These are phyloP conservation scores for Adela reaumurella DNA, from an alignment of 2,888 invertebrate genomes.

Conservation along the genomic window DNA sequence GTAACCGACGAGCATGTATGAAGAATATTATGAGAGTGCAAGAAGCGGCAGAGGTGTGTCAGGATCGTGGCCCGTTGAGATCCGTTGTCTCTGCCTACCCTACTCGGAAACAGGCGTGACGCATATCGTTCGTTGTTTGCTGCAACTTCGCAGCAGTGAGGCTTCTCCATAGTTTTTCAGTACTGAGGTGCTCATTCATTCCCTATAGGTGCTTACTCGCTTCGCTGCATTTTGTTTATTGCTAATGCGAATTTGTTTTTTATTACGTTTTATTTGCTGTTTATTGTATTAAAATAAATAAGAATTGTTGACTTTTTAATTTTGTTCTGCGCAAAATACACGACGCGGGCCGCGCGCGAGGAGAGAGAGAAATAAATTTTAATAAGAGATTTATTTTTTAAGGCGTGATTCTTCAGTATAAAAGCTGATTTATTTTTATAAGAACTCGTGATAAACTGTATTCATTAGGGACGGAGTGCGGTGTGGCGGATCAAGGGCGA, in stretches of 20 bases:
- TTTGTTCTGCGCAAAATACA: conserved; percentile 52
- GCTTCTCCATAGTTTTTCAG: background rate
- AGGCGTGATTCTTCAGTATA: conserved; percentile 58
- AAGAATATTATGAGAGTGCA: too few relatives aligned
- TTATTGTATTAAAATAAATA: conserved; percentile 59
- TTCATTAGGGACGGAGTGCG: conserved; percentile 53
- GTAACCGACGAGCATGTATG: too few relatives aligned
- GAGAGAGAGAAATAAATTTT: conserved; percentile 57
- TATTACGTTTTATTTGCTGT: conserved; percentile 57
- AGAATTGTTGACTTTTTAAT: conserved; percentile 56
- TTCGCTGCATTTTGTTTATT: conserved; percentile 49
- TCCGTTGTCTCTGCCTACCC: too few relatives aligned
- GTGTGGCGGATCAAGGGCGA: too few relatives aligned
- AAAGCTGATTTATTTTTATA: conserved; percentile 55
- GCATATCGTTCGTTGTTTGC: too few relatives aligned
- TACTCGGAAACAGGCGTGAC: too few relatives aligned
- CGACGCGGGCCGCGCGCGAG: conserved; percentile 32
- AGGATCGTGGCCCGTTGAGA: too few relatives aligned
- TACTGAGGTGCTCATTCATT: background rate
- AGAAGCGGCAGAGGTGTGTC: too few relatives aligned
- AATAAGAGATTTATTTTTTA: conserved; percentile 55
- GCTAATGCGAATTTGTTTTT: conserved; percentile 58
- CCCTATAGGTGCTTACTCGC: background rate
- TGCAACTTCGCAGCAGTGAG: background rate
- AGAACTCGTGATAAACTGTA: conserved; percentile 53